Percentiles rank a stretch among this genome's conserved stretches.
These are phyloP conservation scores for Ceraclea dissimilis DNA, from an alignment of 2,888 invertebrate genomes.

Conservation along the genomic window DNA sequence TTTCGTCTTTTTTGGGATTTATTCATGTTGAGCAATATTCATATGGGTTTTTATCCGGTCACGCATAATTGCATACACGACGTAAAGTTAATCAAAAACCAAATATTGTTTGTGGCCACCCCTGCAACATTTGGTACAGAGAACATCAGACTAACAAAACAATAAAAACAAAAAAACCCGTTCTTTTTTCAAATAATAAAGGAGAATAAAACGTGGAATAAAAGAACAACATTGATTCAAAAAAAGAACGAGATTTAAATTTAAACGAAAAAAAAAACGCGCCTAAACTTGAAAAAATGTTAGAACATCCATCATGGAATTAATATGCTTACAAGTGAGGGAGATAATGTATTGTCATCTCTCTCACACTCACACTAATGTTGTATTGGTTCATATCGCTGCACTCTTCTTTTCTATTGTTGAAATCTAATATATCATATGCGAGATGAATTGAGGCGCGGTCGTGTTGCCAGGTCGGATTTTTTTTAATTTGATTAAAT, in stretches of 20 bases:
- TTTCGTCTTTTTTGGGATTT: too few species aligned
- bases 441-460: constrained; percentile 7
- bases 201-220: constrained; percentile 6
- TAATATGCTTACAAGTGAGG: not conserved
- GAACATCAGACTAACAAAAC: not conserved
- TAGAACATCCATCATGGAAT: constrained; percentile 15
- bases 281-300: constrained; percentile 16
- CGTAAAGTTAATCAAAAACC: too few species aligned
- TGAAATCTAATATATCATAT: constrained; percentile 15
- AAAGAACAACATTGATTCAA: not conserved
- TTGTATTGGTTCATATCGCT: not conserved
- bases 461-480: constrained; percentile 9
- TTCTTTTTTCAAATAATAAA: constrained; percentile 18
- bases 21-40: too few species aligned
- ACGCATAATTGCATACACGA: too few species aligned
- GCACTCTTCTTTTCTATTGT: constrained; percentile 16
- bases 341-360: not conserved
- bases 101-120: too few species aligned
- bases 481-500: not conserved
- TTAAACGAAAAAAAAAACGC: constrained; percentile 6
- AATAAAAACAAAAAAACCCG: constrained; percentile 1
- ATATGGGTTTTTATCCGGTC: too few species aligned
- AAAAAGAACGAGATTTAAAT: not conserved
- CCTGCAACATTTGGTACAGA: too few species aligned
- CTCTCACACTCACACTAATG: not conserved